Conservation (phyloP, 2,797 vertebrate genomes). For the Prionace glauca region DNA sequence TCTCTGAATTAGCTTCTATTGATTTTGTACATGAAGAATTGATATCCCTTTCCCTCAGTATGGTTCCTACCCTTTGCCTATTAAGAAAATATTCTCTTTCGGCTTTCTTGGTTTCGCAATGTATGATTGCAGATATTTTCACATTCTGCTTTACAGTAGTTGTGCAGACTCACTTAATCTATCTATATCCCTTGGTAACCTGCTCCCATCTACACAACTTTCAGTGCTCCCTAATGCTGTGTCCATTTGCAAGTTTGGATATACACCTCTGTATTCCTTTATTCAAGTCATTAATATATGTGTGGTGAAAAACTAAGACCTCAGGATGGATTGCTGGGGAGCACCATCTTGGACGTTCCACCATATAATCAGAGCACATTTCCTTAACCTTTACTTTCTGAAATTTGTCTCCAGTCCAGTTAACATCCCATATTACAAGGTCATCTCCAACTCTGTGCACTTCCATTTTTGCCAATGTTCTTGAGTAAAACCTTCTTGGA, state of each 20-base stretch:
- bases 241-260: not conserved
- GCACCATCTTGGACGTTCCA: not conserved
- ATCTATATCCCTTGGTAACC: not conserved
- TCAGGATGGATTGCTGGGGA: not conserved
- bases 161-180: not conserved
- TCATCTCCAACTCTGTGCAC: not conserved
- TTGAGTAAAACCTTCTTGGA: not conserved
- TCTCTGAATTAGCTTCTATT: not conserved
- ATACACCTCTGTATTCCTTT: not conserved
- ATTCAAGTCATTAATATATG: not conserved
- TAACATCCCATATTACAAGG: not conserved
- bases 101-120: not conserved
- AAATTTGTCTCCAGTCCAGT: not conserved
- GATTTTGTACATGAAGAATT: not conserved
- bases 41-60: not conserved
- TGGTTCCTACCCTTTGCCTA: too few species aligned
- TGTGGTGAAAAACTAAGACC: not conserved
- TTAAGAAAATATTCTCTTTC: not conserved
- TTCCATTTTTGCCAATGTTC: not conserved
- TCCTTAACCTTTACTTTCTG: not conserved
- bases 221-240: not conserved
- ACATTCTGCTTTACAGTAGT: not conserved
- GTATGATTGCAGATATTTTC: not conserved
- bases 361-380: not conserved
- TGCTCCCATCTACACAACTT: not conserved